A percentile compares a stretch with the other conserved stretches of the same genome.
Conservation (phyloP, 2,888 invertebrate species). For the Napeogenes sylphis region DNA sequence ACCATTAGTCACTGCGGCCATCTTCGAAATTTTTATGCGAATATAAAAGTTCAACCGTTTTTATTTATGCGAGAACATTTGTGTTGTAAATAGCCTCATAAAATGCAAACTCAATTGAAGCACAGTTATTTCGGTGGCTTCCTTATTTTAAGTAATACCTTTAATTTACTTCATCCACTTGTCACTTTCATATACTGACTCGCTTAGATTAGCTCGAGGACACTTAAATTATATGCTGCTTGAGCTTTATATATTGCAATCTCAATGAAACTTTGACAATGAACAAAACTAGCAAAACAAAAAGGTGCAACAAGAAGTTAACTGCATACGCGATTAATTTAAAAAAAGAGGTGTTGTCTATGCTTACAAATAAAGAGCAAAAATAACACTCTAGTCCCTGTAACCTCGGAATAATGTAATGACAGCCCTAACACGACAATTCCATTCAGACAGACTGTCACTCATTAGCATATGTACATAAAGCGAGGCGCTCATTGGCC, state of each 20-base stretch:
- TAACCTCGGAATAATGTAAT: slow-evolving; percentile 57
- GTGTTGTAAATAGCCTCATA: slow-evolving; percentile 58
- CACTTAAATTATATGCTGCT: too few species aligned
- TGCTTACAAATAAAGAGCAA: slow-evolving; percentile 42
- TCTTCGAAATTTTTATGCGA: slow-evolving; percentile 52
- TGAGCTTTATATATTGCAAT: too few species aligned
- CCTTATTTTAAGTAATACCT: slow-evolving; percentile 17
- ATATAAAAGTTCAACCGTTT: slow-evolving; percentile 47
- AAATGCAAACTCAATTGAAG: slow-evolving; percentile 60
- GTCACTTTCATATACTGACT: background rate
- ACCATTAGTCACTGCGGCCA: slow-evolving; percentile 22
- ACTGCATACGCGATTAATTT: slow-evolving; percentile 31
- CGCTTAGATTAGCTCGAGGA: too few species aligned
- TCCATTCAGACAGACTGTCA: slow-evolving; percentile 71
- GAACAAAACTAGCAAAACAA: background rate
- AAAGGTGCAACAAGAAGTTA: slow-evolving; percentile 25
- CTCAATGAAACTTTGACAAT: too few species aligned
- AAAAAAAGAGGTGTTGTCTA: slow-evolving; percentile 33
- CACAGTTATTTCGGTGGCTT: slow-evolving; percentile 25
- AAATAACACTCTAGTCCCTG: slow-evolving; percentile 53
- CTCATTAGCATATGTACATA: slow-evolving; percentile 75
- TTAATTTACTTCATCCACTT: slow-evolving; percentile 10
- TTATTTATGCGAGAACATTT: slow-evolving; percentile 57
- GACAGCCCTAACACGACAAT: slow-evolving; percentile 74
- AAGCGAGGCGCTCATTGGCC: slow-evolving; percentile 59